A percentile compares a stretch with the other conserved stretches of the same genome.
These are phyloP conservation scores for Tinea trinotella DNA, from an alignment of 2,888 invertebrate species.

Conservation along the genomic window DNA sequence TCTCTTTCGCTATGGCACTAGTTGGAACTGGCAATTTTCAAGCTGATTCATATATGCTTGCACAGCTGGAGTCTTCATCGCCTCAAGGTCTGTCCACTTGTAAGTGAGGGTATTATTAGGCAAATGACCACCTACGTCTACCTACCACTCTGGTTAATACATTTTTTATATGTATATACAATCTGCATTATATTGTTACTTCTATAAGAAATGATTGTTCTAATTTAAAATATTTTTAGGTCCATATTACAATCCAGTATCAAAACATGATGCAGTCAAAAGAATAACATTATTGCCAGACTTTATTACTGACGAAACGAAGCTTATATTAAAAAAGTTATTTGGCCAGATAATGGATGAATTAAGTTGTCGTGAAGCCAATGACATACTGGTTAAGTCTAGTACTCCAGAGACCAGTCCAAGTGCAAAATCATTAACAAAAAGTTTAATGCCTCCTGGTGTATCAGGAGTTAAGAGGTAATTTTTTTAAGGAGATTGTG, in stretches of 20 bases:
- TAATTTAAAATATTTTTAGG: slow-evolving; percentile 35
- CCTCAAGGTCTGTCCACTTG: no score
- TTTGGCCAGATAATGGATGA: slow-evolving; percentile 79
- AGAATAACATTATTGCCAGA: slow-evolving; percentile 85
- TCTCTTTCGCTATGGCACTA: no score
- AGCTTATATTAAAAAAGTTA: slow-evolving; percentile 74
- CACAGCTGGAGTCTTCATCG: no score
- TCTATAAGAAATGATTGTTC: neutral
- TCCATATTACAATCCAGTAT: slow-evolving; percentile 74
- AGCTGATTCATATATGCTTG: no score
- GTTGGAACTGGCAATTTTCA: no score
- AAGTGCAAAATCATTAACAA: slow-evolving; percentile 51
- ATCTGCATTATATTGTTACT: neutral
- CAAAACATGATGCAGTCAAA: slow-evolving; percentile 77
- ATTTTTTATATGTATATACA: no score
- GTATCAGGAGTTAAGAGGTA: slow-evolving; percentile 53
- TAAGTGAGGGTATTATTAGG: no score
- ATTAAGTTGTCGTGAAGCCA: slow-evolving; percentile 81
- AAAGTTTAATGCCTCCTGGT: slow-evolving; percentile 44
- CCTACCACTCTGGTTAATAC: no score
- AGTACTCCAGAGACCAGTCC: slow-evolving; percentile 73
- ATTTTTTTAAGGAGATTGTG: no score
- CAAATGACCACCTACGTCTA: no score
- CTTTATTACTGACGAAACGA: slow-evolving; percentile 76
- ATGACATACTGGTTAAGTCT: slow-evolving; percentile 84